phyloP scores from a whole-genome alignment of 2,797 vertebrate genomes.

The Myoxocephalus aenaeus region DNA sequence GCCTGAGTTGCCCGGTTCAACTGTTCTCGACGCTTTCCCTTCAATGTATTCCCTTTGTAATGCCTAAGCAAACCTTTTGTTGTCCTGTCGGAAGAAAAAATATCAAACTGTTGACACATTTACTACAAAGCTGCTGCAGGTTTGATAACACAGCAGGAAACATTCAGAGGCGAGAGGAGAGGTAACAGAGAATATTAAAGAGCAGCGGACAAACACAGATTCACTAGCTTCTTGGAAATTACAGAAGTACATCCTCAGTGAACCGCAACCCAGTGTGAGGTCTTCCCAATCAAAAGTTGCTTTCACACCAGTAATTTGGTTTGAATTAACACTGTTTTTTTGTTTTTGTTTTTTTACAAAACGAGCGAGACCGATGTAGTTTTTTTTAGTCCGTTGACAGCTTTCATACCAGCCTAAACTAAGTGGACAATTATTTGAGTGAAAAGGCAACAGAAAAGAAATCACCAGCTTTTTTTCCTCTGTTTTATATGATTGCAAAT shows the following conservation, averaged over 20 bases:
- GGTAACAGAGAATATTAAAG: constrained; percentile 22
- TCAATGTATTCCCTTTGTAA: constrained; percentile 33
- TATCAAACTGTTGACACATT: constrained; percentile 39
- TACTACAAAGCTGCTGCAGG: constrained; percentile 44
- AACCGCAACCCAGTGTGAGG: background rate
- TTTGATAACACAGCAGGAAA: constrained; percentile 40
- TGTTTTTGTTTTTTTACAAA: background rate
- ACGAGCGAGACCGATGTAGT: too few relatives aligned
- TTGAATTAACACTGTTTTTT: constrained; percentile 9
- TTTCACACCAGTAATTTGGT: background rate
- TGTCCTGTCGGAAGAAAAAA: constrained; percentile 15
- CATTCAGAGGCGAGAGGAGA: constrained; percentile 5
- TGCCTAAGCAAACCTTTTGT: constrained; percentile 36
- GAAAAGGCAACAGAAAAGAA: background rate
- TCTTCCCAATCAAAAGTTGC: background rate
- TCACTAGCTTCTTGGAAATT: background rate
- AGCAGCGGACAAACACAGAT: constrained; percentile 13
- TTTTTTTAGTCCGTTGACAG: background rate
- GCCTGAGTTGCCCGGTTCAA: constrained; percentile 42
- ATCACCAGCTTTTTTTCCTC: background rate
- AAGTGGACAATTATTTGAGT: background rate
- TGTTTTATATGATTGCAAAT: background rate
- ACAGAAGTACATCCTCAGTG: background rate
- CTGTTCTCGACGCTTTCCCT: constrained; percentile 18
- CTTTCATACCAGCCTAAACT: background rate